Evolutionary conservation across 2,797 vertebrate species (phyloP), one percentile per base, ranked within the genome.

Genomic region (Pipistrellus pipistrellus): DNA sequence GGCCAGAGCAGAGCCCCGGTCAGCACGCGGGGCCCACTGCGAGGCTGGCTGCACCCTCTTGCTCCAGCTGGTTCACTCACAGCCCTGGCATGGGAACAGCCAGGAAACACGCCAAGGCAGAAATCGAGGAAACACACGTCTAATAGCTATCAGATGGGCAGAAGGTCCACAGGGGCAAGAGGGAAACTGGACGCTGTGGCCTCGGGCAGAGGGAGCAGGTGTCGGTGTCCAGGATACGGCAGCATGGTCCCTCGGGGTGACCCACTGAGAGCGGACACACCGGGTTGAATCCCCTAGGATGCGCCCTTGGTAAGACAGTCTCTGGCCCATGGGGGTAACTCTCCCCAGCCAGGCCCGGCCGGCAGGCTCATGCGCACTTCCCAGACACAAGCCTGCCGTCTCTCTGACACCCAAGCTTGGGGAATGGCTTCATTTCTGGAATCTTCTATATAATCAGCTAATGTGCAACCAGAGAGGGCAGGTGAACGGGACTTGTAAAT

Each of bases 21-120:
- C 27, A 21, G 75, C 66, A 35, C 0, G 2, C 0, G 0, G 44
- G 66, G 32, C 27, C 6, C 14, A 6, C 18, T 4, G 1, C 44
- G 20, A 1, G 5, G 12, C 75, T 8, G 27, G 8, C 10, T 13
- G 73, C 32, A 44, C 32, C 75, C 85, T 6, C 25, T 6, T 4
- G 0, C 20, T 41, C 32, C 44, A 14, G 62, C 27, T 23, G 12
- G 62, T 23, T 62, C 21, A 2, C 66, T 35, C 44, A 30, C 13
- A 21, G 44, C 75, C 21, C 5, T 44, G 48, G 51, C 9, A 6
- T 6, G 0, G 13, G 17, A 57, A 51, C 57, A 20, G 57, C 75
- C 64, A 25, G 20, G 64, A 57, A 46, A 69, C 76, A 14, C 2
- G 2, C 41, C 4, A 2, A 2, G 8, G 76, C 38, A 48, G 38